Base-by-base conservation (phyloP, 2,797 vertebrate species). In the Rachycentron canadum region DNA sequence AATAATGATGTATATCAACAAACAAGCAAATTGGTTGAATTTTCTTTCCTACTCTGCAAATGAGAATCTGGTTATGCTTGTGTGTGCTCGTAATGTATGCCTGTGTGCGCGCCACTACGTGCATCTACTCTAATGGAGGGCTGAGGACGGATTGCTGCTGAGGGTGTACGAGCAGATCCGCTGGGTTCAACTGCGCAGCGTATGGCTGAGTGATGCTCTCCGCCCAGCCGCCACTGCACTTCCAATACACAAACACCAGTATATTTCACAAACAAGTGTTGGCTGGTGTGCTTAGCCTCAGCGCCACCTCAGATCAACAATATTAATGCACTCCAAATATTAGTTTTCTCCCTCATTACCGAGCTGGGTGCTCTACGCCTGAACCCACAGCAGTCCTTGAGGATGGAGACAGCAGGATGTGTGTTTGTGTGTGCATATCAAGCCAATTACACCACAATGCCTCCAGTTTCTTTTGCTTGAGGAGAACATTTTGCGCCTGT, bases 281-380 rank as follows among this genome's bases (percentile, higher is more conserved):
- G 64, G 88, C 78, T 86, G 78, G 73, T 79, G 66, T 80, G 80
- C 75, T 84, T 74, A 85, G 76, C 85, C 87, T 85, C 83, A 56
- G 75, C 57, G 28, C 83, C 88, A 89, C 85, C 87, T 83, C 88
- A 75, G 81, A 93, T 92, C 89, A 86, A 87, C 90, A 84, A 85
- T 88, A 92, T 93, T 89, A 93, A 93, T 90, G 81, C 71, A 88
- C 83, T 91, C 83, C 88, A 92, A 94, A 93, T 92, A 92, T 93
- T 90, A 88, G 86, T 91, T 92, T 92, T 91, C 73, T 78, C 77
- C 78, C 79, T 91, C 85, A 89, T 93, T 92, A 93, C 81, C 59
- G 65, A 84, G 81, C 78, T n/a, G 73, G 76, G 81, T 79, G 88
- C 79, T 85, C 73, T 69, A 43, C 10, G 83, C 58, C 70, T 88